phyloP scores from a whole-genome alignment of 2,113 vertebrate species.

The Etheostoma spectabile region DNA sequence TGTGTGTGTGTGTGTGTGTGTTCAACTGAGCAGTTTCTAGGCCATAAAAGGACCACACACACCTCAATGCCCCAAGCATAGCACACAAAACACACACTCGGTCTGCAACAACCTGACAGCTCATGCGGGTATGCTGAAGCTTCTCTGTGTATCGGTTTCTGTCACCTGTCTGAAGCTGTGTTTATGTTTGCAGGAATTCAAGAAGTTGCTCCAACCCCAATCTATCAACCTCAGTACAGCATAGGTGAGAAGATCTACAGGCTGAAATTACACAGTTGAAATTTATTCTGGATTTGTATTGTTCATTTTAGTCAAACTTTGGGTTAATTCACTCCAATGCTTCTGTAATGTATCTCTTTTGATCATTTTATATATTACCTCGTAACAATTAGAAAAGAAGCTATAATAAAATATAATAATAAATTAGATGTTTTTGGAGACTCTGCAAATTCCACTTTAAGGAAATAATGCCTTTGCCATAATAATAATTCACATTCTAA shows the following conservation, averaged over 20 bases:
- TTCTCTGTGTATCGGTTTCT: slow-evolving; percentile 28
- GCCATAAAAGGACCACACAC: slow-evolving; percentile 72
- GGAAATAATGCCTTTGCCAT: neutral
- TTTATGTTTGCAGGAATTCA: slow-evolving; percentile 80
- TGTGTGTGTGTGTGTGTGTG: slow-evolving; percentile 9
- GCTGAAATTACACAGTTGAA: too few species aligned
- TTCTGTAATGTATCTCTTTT: neutral
- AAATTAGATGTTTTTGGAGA: neutral
- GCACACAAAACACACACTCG: slow-evolving; percentile 54
- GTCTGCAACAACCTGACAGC: slow-evolving; percentile 54
- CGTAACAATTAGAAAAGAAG: neutral
- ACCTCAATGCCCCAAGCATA: slow-evolving; percentile 55
- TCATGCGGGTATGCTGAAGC: slow-evolving; percentile 49
- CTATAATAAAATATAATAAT: neutral
- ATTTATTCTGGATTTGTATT: neutral
- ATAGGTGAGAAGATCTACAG: slow-evolving; percentile 71
- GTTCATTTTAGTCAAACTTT: neutral
- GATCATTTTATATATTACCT: neutral
- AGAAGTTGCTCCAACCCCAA: slow-evolving; percentile 80
- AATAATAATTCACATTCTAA: neutral
- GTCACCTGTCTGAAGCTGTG: slow-evolving; percentile 56
- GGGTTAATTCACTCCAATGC: too few species aligned
- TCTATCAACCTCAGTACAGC: slow-evolving; percentile 84
- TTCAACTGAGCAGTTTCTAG: slow-evolving; percentile 6
- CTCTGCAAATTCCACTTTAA: neutral